Percentiles rank a stretch among this genome's conserved stretches.
Evolutionary conservation across 2,888 invertebrate species (phyloP).

Genomic region (Julus scanicus): DNA sequence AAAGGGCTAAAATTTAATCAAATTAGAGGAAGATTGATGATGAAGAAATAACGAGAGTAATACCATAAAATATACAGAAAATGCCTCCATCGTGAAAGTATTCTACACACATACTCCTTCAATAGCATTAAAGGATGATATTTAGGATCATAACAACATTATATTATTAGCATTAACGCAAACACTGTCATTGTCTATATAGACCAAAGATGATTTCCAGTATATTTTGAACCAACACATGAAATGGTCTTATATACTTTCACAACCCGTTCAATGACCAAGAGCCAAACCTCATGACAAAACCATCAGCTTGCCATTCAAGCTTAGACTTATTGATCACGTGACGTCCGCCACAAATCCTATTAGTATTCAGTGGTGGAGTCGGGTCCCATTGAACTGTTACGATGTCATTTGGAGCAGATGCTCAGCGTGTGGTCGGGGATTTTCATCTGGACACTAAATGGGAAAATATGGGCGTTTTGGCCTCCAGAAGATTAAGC

Average conservation of each 20-base stretch:
- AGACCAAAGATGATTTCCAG: too few species aligned
- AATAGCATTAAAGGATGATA: too few species aligned
- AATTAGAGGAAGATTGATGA: too few species aligned
- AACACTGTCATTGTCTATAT: too few species aligned
- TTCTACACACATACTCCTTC: too few species aligned
- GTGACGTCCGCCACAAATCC: slow-evolving; percentile 15
- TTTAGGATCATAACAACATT: too few species aligned
- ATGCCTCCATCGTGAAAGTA: too few species aligned
- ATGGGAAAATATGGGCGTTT: slow-evolving; percentile 25
- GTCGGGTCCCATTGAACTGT: slow-evolving; percentile 9
- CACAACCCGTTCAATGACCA: background rate
- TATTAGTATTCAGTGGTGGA: slow-evolving; percentile 24
- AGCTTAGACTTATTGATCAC: slow-evolving; percentile 15
- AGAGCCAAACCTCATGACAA: background rate
- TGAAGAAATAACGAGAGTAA: too few species aligned
- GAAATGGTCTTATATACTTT: background rate
- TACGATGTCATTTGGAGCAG: slow-evolving; percentile 16
- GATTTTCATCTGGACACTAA: slow-evolving; percentile 33
- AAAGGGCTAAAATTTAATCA: too few species aligned
- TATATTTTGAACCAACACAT: too few species aligned
- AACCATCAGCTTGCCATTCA: slow-evolving; percentile 26
- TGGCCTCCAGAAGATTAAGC: background rate
- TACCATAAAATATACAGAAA: too few species aligned
- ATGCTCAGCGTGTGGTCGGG: slow-evolving; percentile 33
- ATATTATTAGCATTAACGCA: too few species aligned